Evolutionary conservation across 2,797 vertebrate species (phyloP).

Genomic region (Paedocypris micromegethes): DNA sequence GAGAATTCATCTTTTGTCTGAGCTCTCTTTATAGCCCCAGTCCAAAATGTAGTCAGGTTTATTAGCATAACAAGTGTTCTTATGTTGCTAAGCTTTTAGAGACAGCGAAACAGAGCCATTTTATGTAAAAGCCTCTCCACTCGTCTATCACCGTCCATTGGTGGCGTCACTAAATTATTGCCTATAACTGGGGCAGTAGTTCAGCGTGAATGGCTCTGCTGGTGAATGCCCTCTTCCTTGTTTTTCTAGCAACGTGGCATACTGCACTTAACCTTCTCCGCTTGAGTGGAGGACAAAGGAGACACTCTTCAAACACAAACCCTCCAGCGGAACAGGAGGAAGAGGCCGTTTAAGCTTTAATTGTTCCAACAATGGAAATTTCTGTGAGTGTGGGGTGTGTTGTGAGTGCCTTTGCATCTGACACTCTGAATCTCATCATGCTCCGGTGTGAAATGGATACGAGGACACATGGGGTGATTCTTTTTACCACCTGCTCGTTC

Average conservation of each 20-base stretch:
- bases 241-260: slow-evolving; percentile 34
- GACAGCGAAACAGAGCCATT: slow-evolving; percentile 31
- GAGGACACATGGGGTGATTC: slow-evolving; percentile 16
- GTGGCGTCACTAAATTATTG: slow-evolving; percentile 22
- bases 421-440: slow-evolving; percentile 28
- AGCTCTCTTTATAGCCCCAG: slow-evolving; percentile 13
- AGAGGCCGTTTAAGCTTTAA: slow-evolving; percentile 39
- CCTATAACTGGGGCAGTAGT: slow-evolving; percentile 35
- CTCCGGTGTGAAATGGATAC: slow-evolving; percentile 25
- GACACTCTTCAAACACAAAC: slow-evolving; percentile 37
- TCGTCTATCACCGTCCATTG: slow-evolving; percentile 45
- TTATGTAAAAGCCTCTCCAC: slow-evolving; percentile 45
- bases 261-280: slow-evolving; percentile 44
- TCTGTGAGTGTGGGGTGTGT: slow-evolving; percentile 10
- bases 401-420: slow-evolving; percentile 22
- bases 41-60: slow-evolving; percentile 23
- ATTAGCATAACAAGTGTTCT: slow-evolving; percentile 38
- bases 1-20: slow-evolving; percentile 14
- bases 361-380: slow-evolving; percentile 42
- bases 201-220: slow-evolving; percentile 30
- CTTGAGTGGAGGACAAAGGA: slow-evolving; percentile 42
- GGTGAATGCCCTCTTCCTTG: slow-evolving; percentile 32
- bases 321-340: slow-evolving; percentile 22
- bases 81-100: slow-evolving; percentile 35
- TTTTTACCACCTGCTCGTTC: slow-evolving; percentile 4